phyloP scores from a whole-genome alignment of 2,797 vertebrate species.

The Aphelocoma californica region DNA sequence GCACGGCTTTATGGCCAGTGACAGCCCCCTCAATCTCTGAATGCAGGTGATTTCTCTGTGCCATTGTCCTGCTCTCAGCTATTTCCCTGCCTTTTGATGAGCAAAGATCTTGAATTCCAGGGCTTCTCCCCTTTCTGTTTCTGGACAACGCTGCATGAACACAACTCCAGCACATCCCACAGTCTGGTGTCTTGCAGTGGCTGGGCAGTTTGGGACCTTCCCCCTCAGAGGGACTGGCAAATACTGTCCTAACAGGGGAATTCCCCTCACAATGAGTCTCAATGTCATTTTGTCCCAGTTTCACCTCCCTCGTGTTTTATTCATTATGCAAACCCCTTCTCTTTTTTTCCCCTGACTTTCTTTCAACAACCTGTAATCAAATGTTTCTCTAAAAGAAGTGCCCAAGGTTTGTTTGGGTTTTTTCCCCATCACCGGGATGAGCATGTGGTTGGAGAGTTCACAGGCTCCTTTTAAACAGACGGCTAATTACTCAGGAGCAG shows the following conservation, averaged over 20 bases:
- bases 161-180: rapidly evolving
- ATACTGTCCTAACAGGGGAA: not conserved
- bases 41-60: not conserved
- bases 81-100: not conserved
- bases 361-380: not conserved
- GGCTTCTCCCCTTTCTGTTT: not conserved
- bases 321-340: not conserved
- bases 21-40: not conserved
- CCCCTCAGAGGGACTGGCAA: not conserved
- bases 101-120: not conserved
- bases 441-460: slow-evolving; percentile 16
- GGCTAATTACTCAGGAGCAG: slow-evolving; percentile 47
- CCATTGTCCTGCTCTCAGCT: not conserved
- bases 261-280: not conserved
- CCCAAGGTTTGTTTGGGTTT: not conserved
- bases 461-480: slow-evolving; percentile 32
- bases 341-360: not conserved
- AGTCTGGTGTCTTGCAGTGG: rapidly evolving
- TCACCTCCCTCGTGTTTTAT: not conserved
- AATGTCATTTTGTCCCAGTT: not conserved
- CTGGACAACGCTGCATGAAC: not conserved
- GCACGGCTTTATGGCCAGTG: not conserved
- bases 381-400: not conserved
- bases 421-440: not conserved
- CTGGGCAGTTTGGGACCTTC: not conserved